Percentiles rank a stretch among this genome's conserved stretches.
phyloP scores from a whole-genome alignment of 2,113 vertebrate species.

The Grallaria varia region DNA sequence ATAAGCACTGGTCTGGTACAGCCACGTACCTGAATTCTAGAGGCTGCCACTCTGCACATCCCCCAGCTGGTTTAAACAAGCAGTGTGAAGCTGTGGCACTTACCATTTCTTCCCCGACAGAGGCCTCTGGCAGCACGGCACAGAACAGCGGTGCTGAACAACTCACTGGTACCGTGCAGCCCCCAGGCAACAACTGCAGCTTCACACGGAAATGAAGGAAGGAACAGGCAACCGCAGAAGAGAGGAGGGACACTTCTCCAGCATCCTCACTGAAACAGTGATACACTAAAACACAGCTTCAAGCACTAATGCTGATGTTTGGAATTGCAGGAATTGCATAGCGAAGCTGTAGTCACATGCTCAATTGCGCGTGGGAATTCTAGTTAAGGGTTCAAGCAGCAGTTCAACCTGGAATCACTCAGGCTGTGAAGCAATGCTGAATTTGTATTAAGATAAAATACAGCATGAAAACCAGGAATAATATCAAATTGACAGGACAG shows the following conservation, averaged over 20 bases:
- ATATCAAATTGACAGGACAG: neutral
- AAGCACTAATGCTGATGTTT: neutral
- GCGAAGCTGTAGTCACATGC: neutral
- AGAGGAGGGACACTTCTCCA: neutral
- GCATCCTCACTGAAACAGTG: neutral
- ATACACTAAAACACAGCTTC: neutral
- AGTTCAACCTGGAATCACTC: neutral
- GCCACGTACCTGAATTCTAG: fast-evolving
- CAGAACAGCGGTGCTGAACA: neutral
- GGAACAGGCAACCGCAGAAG: neutral
- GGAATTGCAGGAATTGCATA: neutral
- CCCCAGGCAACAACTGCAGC: neutral
- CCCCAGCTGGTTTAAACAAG: neutral
- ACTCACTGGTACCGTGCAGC: no score
- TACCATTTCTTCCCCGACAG: neutral
- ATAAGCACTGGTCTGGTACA: neutral
- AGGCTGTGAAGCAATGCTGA: neutral
- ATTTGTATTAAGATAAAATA: neutral
- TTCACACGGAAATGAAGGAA: no score
- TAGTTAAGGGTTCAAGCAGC: neutral
- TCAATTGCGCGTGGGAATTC: neutral
- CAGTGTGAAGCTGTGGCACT: neutral
- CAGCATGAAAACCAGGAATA: neutral
- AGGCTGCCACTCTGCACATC: neutral
- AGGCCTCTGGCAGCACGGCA: neutral